These are phyloP conservation scores for Camptogramma bilineatum DNA, from an alignment of 2,888 invertebrate genomes.

Conservation along the genomic window DNA sequence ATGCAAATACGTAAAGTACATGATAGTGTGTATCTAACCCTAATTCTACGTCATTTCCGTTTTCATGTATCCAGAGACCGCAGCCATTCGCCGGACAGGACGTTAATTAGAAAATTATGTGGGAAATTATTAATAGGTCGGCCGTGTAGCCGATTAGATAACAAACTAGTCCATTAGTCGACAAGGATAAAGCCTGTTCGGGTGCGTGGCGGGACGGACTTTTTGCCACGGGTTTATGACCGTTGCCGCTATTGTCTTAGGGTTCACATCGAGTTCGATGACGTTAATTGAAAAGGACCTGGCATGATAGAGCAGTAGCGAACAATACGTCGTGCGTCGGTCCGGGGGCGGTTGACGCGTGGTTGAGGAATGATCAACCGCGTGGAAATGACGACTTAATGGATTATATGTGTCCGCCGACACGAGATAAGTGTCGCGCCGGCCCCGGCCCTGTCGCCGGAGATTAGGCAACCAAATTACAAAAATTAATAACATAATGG, in stretches of 20 bases:
- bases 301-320: slow-evolving; percentile 79
- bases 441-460: slow-evolving; percentile 73
- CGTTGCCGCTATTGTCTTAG: slow-evolving; percentile 61
- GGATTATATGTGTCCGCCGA: slow-evolving; percentile 84
- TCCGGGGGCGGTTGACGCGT: slow-evolving; percentile 80
- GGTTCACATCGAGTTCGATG: slow-evolving; percentile 60
- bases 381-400: slow-evolving; percentile 85
- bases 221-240: slow-evolving; percentile 51
- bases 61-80: slow-evolving; percentile 65
- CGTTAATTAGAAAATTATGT: slow-evolving; percentile 84
- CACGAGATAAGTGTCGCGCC: slow-evolving; percentile 83
- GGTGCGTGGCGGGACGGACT: slow-evolving; percentile 36
- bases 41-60: slow-evolving; percentile 72
- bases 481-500: slow-evolving; percentile 82
- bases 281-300: slow-evolving; percentile 63
- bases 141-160: slow-evolving; percentile 82
- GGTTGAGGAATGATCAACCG: slow-evolving; percentile 83
- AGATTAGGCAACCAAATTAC: slow-evolving; percentile 81
- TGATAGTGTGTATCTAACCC: slow-evolving; percentile 53
- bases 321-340: slow-evolving; percentile 74
- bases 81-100: slow-evolving; percentile 68
- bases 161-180: slow-evolving; percentile 84
- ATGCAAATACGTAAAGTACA: slow-evolving; percentile 57
- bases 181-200: slow-evolving; percentile 64
- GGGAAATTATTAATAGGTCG: slow-evolving; percentile 83